These are phyloP conservation scores for Creontiades dilutus DNA, from an alignment of 2,888 invertebrate species.

Conservation along the genomic window DNA sequence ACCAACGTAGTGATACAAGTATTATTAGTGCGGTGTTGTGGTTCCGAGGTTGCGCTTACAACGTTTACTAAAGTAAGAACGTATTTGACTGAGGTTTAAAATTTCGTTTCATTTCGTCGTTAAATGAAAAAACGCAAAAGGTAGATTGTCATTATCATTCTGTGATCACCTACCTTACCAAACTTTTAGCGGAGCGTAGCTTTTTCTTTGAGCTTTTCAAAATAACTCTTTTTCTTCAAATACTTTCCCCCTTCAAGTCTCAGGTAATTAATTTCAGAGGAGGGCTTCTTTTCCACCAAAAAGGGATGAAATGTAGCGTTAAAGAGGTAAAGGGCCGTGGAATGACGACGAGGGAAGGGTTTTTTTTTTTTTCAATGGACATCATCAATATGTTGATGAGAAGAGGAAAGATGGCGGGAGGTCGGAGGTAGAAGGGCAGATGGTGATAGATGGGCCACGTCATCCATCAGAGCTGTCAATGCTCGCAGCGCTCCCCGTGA, in stretches of 20 bases:
- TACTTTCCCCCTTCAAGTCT: neutral
- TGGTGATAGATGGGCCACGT: constrained; percentile 60
- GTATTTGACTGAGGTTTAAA: too few species aligned
- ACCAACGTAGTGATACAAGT: too few species aligned
- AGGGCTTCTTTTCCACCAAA: neutral
- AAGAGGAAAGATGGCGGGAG: constrained; percentile 5
- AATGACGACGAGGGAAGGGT: constrained; percentile 46
- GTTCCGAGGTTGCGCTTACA: too few species aligned
- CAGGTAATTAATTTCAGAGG: constrained; percentile 14
- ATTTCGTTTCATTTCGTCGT: too few species aligned
- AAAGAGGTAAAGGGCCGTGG: constrained; percentile 38
- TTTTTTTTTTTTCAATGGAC: constrained; percentile 64
- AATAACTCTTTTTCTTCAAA: neutral
- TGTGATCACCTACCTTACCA: neutral
- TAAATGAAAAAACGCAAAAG: neutral
- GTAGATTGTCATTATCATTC: neutral
- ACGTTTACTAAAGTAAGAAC: too few species aligned
- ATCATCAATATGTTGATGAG: constrained; percentile 69
- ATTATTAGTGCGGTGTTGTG: too few species aligned
- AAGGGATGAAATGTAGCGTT: constrained; percentile 28
- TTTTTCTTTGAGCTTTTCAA: constrained; percentile 4
- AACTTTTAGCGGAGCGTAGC: constrained; percentile 7
- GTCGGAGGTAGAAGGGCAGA: constrained; percentile 41
- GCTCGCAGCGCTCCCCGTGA: constrained; percentile 33
- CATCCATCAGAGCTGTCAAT: constrained; percentile 67